Conservation (phyloP, 2,888 invertebrate species). For the Monoplex corrugatus region DNA sequence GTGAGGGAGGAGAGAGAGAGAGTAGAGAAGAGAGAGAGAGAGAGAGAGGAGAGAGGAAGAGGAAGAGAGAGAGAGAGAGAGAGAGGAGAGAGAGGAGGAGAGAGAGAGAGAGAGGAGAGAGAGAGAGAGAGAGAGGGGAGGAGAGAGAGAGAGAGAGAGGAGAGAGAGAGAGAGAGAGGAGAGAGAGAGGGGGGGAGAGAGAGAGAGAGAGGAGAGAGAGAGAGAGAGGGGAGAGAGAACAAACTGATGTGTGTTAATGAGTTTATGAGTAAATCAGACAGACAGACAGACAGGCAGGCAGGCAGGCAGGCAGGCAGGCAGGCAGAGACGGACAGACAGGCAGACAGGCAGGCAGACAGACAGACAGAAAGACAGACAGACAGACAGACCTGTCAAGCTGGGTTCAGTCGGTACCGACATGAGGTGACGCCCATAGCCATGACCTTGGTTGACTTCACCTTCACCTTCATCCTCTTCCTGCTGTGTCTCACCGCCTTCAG, state of each 20-base stretch:
- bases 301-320: neutral
- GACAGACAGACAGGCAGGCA: neutral
- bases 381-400: neutral
- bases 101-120: neutral
- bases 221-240: neutral
- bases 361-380: neutral
- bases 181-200: neutral
- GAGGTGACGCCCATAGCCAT: neutral
- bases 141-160: neutral
- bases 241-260: too few relatives aligned
- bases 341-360: neutral
- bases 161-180: neutral
- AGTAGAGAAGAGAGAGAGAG: too few relatives aligned
- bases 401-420: neutral
- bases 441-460: neutral
- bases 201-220: too few relatives aligned
- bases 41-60: too few relatives aligned
- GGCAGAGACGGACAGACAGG: neutral
- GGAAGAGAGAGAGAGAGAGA: neutral
- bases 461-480: neutral
- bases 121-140: neutral
- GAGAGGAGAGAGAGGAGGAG: neutral
- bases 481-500: neutral
- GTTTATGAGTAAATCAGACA: neutral
- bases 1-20: too few relatives aligned